These are phyloP conservation scores for Malurus elegans DNA, from an alignment of 2,113 vertebrate genomes.

Conservation along the genomic window DNA sequence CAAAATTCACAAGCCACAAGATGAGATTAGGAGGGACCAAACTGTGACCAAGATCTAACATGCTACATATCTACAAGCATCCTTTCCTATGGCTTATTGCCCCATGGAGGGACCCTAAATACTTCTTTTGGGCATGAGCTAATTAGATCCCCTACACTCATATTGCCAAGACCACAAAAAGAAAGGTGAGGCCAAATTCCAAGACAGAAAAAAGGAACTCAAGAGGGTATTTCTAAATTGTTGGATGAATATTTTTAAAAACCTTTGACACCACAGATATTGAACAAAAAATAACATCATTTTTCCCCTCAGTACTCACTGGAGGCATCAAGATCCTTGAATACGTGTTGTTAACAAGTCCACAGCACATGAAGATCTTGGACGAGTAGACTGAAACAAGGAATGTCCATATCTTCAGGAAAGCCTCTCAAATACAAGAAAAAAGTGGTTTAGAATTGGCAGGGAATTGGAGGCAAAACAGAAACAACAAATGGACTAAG, in stretches of 20 bases:
- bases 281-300: not conserved
- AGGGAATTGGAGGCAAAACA: not conserved
- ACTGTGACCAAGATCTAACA: not conserved
- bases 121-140: not conserved
- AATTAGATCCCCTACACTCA: not conserved
- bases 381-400: not conserved
- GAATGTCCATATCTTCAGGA: not conserved
- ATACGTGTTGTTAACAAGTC: not conserved
- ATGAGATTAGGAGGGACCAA: not conserved
- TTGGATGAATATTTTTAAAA: not conserved
- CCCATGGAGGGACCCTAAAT: not conserved
- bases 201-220: not conserved
- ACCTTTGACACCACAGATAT: not conserved
- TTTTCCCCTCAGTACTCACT: not conserved
- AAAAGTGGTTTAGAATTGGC: not conserved
- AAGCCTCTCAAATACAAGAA: not conserved
- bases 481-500: not conserved
- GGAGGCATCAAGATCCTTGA: fast-evolving
- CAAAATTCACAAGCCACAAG: not conserved
- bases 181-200: not conserved
- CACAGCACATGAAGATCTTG: not conserved
- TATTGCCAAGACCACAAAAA: not conserved
- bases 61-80: not conserved
- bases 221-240: not conserved
- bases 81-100: not conserved